Evolutionary conservation across 2,888 invertebrate genomes (phyloP).

Genomic region (Lasioglossum zephyrum): DNA sequence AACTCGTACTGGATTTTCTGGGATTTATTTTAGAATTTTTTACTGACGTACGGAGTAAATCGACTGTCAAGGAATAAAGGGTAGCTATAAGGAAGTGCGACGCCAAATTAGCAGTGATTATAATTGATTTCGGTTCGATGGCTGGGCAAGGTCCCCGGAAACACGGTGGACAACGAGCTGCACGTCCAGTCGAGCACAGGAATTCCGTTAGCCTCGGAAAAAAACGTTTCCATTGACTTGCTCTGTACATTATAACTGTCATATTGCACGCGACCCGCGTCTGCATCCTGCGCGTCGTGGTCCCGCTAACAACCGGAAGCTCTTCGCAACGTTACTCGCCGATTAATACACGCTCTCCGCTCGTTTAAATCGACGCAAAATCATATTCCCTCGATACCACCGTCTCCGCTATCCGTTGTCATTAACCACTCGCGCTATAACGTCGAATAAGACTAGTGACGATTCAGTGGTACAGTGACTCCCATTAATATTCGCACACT

Average conservation of each 20-base stretch:
- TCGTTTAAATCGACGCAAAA: not conserved
- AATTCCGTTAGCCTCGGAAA: conserved; percentile 63
- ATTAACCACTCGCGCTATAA: too few relatives aligned
- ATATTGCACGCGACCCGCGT: conserved; percentile 64
- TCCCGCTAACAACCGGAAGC: conserved; percentile 68
- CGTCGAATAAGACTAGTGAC: too few relatives aligned
- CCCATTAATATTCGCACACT: too few relatives aligned
- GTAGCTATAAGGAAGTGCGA: not conserved
- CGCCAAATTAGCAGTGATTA: not conserved
- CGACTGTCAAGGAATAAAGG: not conserved
- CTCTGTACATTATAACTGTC: conserved; percentile 69
- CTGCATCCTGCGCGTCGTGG: conserved; percentile 60
- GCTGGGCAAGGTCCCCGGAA: conserved; percentile 1
- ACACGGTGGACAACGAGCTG: not conserved
- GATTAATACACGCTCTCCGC: conserved; percentile 19
- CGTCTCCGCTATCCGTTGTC: too few relatives aligned
- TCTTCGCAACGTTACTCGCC: conserved; percentile 35
- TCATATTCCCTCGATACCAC: not conserved
- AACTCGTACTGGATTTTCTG: too few relatives aligned
- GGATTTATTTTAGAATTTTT: too few relatives aligned
- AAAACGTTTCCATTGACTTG: conserved; percentile 53
- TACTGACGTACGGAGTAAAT: not conserved
- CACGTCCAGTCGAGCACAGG: not conserved
- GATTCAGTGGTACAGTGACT: too few relatives aligned
- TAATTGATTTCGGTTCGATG: not conserved